Percentiles rank a stretch among this genome's conserved stretches.
phyloP scores from a whole-genome alignment of 1,140 invertebrate species.

The Drosophila trapezifrons region DNA sequence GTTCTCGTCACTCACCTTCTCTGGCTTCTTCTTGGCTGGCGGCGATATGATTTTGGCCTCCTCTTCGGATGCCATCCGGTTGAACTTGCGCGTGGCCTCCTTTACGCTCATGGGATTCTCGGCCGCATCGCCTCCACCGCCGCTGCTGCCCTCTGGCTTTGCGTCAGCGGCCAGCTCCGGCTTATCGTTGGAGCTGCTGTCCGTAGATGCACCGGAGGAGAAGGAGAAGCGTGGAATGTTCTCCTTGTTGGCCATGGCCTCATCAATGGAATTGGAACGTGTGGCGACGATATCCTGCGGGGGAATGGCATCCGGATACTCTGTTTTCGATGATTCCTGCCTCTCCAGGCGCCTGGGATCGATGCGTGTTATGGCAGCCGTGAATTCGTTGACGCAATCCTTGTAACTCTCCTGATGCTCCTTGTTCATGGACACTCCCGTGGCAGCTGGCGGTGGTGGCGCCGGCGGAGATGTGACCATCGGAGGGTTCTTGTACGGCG shows the following conservation, averaged over 20 bases:
- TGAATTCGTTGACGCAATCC: conserved; percentile 78
- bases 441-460: conserved; percentile 4
- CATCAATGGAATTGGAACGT: conserved; percentile 69
- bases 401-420: conserved; percentile 70
- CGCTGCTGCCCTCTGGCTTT: conserved; percentile 12
- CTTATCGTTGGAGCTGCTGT: conserved; percentile 54
- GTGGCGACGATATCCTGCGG: conserved; percentile 40
- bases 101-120: conserved; percentile 92
- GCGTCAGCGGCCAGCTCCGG: conserved; percentile 31
- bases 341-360: conserved; percentile 53
- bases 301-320: neutral
- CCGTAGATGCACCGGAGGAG: conserved; percentile 71
- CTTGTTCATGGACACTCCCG: conserved; percentile 36
- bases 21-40: conserved; percentile 86
- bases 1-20: conserved; percentile 85
- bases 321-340: conserved; percentile 20
- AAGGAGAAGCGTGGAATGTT: conserved; percentile 80
- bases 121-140: conserved; percentile 43
- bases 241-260: conserved; percentile 62
- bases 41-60: conserved; percentile 86
- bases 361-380: conserved; percentile 60
- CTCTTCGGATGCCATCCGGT: conserved; percentile 93
- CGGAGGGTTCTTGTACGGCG: conserved; percentile 88
- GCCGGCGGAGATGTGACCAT: conserved; percentile 82
- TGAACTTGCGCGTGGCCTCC: conserved; percentile 96